phyloP scores from a whole-genome alignment of 2,797 vertebrate genomes.

The Poeciliopsis gracilis region DNA sequence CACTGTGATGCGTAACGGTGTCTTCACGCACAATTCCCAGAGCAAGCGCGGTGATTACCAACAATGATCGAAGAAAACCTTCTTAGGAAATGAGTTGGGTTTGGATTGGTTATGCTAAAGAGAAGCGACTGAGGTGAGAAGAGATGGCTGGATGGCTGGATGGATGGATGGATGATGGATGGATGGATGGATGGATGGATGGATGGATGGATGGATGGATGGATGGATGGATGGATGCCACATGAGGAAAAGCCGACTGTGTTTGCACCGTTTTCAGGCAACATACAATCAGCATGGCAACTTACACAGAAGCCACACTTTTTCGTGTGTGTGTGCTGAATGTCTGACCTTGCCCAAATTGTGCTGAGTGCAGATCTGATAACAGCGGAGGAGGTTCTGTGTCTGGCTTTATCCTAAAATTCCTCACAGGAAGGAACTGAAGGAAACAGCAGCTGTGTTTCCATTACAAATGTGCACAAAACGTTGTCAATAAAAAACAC shows the following conservation, averaged over 20 bases:
- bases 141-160: too few species aligned
- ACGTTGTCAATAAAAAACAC: too few species aligned
- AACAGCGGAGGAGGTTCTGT: background rate
- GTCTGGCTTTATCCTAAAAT: background rate
- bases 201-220: too few species aligned
- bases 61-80: background rate
- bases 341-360: slow-evolving; percentile 7
- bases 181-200: background rate
- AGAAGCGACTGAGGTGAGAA: background rate
- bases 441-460: background rate
- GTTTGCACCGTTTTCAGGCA: background rate
- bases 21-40: slow-evolving; percentile 31
- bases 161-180: slow-evolving; percentile 2
- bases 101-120: slow-evolving; percentile 6
- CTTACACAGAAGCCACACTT: background rate
- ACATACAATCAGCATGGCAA: background rate
- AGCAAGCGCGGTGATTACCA: slow-evolving; percentile 14
- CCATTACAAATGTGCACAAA: too few species aligned
- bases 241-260: background rate
- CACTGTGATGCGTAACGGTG: slow-evolving; percentile 73
- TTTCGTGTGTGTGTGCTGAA: background rate
- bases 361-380: background rate
- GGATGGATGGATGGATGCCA: too few species aligned
- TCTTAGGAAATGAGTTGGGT: slow-evolving; percentile 4
- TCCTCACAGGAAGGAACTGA: background rate